These are phyloP conservation scores for Dolichomitus sp. DNA, from an alignment of 2,888 invertebrate species.

Conservation along the genomic window DNA sequence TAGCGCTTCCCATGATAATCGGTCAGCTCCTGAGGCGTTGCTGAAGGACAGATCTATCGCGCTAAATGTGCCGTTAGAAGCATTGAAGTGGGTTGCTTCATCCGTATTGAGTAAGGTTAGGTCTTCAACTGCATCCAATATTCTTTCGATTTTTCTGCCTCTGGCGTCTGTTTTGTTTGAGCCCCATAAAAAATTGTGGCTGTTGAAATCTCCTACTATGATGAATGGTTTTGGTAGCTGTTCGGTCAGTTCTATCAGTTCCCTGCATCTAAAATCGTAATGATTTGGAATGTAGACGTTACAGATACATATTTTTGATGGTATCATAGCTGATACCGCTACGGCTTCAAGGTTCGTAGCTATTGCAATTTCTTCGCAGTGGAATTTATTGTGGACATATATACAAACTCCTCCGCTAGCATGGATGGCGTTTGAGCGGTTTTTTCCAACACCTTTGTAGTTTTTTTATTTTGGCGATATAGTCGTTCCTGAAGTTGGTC, in stretches of 20 bases:
- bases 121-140: constrained; percentile 50
- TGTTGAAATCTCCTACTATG: constrained; percentile 72
- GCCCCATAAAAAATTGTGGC: constrained; percentile 67
- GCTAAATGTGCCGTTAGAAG: constrained; percentile 31
- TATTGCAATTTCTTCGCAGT: constrained; percentile 40
- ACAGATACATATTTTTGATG: constrained; percentile 56
- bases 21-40: neutral
- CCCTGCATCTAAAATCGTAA: neutral
- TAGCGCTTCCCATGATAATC: constrained; percentile 15
- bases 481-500: constrained; percentile 48
- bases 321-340: constrained; percentile 39
- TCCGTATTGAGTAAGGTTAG: constrained; percentile 53
- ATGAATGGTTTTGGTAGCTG: constrained; percentile 72
- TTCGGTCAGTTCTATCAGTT: constrained; percentile 58
- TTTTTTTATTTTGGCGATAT: neutral
- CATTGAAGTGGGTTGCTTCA: constrained; percentile 64
- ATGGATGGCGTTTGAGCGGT: constrained; percentile 36
- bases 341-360: constrained; percentile 64
- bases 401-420: constrained; percentile 60
- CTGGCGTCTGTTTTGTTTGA: constrained; percentile 53
- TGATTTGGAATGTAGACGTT: constrained; percentile 67
- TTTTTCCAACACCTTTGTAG: constrained; percentile 44
- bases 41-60: constrained; percentile 58
- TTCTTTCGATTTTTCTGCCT: constrained; percentile 25
- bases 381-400: constrained; percentile 29